These are phyloP conservation scores for Mystacornis crossleyi DNA, from an alignment of 2,113 vertebrate genomes.

Conservation along the genomic window DNA sequence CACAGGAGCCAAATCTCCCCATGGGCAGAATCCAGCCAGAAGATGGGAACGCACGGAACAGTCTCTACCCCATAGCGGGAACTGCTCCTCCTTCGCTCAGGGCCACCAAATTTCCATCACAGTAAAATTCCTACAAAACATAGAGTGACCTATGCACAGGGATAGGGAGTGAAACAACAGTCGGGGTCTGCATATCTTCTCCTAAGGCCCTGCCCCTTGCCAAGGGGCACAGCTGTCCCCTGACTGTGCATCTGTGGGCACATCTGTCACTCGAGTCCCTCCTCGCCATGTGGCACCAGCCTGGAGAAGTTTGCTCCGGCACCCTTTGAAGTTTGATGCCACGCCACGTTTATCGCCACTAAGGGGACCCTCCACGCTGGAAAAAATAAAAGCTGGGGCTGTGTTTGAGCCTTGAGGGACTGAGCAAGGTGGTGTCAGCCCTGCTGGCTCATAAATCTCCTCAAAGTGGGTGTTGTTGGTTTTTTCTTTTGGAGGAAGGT, in stretches of 20 bases:
- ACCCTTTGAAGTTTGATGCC: neutral
- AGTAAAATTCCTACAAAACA: neutral
- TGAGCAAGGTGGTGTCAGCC: neutral
- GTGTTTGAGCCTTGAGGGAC: neutral
- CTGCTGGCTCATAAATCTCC: neutral
- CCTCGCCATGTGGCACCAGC: neutral
- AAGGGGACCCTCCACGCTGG: neutral
- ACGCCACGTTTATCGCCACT: neutral
- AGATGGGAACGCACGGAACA: rapidly evolving
- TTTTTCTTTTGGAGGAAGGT: neutral
- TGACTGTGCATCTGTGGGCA: neutral
- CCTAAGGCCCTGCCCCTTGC: neutral
- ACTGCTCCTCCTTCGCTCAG: neutral
- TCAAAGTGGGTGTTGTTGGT: neutral
- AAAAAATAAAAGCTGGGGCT: neutral
- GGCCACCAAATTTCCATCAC: neutral
- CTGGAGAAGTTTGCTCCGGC: neutral
- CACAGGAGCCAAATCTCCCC: neutral
- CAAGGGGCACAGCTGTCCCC: neutral
- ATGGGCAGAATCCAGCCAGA: neutral
- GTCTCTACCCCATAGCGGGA: neutral
- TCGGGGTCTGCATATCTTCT: neutral
- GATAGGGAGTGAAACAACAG: neutral
- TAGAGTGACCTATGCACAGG: rapidly evolving
- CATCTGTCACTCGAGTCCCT: neutral